Evolutionary conservation across 2,888 invertebrate genomes (phyloP), one percentile per base, ranked within the genome.

Genomic region (Apantesis nais): DNA sequence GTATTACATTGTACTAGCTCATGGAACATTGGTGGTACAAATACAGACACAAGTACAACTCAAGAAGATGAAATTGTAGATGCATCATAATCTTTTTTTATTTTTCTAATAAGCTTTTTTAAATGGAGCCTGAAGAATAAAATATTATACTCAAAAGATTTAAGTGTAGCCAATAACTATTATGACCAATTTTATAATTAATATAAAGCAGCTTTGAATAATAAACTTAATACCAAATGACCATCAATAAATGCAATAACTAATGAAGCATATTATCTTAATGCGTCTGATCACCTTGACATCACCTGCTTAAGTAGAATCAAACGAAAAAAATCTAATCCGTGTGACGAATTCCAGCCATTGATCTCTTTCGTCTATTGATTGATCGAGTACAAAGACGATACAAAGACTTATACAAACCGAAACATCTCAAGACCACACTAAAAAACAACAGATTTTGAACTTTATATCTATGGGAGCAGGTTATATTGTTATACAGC

Each of bases 281-380:
- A 78, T 78, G 75, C 67, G 73, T 78, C 41, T 72, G 72, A 74
- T 81, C 71, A 78, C 74, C 74, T 81, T 76, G 73, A 75, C 77
- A 76, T 77, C 75, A 81, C 77, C 80, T 81, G 82, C 75, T 77
- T 77, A 78, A 76, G 71, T 31, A 72, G 72, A 74, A 71, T 66
- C 76, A 65, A 60, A 77, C 78, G 83, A 82, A 83, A 78, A 76
- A 71, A 55, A 37, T 66, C 79, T 88, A 89, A 90, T 88, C 89
- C 89, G 76, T 84, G 84, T 84, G 84, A 85, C 86, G 83, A 87
- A 88, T 89, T 86, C 86, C 80, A 81, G 76, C 87, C 89, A 91
- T 92, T 89, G 91, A 93, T 91, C 87, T 85, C 85, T 85, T 86
- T 88, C 89, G 89, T 90, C 89, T 90, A 93, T 91, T 86, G 85